These are phyloP conservation scores for Tapirus indicus DNA, from an alignment of 2,797 vertebrate species.

Conservation along the genomic window DNA sequence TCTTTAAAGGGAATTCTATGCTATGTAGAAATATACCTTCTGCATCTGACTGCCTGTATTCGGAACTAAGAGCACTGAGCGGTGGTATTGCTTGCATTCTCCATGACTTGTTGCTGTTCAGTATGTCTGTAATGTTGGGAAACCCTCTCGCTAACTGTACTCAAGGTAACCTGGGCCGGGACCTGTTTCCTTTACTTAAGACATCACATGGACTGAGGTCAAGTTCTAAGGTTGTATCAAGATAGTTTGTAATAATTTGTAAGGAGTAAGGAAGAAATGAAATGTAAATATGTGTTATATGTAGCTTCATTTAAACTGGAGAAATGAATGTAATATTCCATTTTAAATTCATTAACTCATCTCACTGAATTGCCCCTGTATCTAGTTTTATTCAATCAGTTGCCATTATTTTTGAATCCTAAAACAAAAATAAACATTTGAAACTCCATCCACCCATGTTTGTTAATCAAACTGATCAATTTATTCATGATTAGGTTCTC, in stretches of 20 bases:
- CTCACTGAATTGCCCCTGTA: not conserved
- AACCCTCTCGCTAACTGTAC: not conserved
- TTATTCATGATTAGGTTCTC: not conserved
- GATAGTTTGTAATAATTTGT: not conserved
- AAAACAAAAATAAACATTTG: conserved; percentile 13
- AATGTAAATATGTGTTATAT: not conserved
- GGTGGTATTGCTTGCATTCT: not conserved
- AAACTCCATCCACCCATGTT: not conserved
- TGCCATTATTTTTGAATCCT: not conserved
- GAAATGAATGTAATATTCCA: not conserved
- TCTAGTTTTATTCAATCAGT: not conserved
- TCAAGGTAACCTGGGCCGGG: not conserved
- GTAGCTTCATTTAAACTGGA: not conserved
- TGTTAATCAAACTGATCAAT: not conserved
- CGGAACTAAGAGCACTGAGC: not conserved
- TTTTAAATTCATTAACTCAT: not conserved
- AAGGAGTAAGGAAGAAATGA: not conserved
- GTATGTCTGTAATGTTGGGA: not conserved
- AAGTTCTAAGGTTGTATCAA: not conserved
- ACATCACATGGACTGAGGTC: not conserved
- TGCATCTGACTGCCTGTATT: not conserved
- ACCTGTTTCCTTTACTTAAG: not conserved
- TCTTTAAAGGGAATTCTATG: not conserved
- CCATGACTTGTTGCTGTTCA: not conserved
- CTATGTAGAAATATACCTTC: not conserved